phyloP scores from a whole-genome alignment of 2,888 invertebrate genomes.

The Sesia apiformis region DNA sequence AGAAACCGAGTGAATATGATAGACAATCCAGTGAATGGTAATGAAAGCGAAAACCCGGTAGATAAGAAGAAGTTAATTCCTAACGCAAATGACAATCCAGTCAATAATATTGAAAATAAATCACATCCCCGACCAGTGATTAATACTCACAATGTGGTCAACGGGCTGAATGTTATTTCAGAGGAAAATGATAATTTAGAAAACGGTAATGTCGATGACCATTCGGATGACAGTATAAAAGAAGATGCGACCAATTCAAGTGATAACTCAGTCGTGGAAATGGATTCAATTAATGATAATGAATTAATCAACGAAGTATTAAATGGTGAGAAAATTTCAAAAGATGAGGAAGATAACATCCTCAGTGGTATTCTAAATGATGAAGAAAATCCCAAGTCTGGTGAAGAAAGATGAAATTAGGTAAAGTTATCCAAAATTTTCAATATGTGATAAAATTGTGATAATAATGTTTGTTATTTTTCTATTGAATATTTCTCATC shows the following conservation, averaged over 20 bases:
- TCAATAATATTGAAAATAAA: neutral
- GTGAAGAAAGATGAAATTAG: neutral
- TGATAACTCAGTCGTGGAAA: neutral
- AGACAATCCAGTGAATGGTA: neutral
- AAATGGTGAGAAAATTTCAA: slow-evolving; percentile 14
- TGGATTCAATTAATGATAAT: slow-evolving; percentile 6
- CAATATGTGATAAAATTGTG: slow-evolving; percentile 2
- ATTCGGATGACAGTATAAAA: neutral
- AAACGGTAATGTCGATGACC: neutral
- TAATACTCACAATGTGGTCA: neutral
- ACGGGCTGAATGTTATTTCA: neutral
- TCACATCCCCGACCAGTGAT: neutral
- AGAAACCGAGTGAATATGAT: neutral
- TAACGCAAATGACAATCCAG: neutral
- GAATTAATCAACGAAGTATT: slow-evolving; percentile 19
- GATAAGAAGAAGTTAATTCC: neutral
- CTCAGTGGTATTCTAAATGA: slow-evolving; percentile 31
- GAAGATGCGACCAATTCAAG: neutral
- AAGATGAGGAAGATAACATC: slow-evolving; percentile 29
- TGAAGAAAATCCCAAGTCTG: slow-evolving; percentile 7
- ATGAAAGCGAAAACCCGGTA: neutral
- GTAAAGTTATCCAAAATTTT: neutral
- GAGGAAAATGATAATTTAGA: neutral
- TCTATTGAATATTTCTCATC: neutral
- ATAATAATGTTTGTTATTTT: neutral